Evolutionary conservation across 2,797 vertebrate species (phyloP), one percentile per base, ranked within the genome.

Genomic region (Cossypha caffra): DNA sequence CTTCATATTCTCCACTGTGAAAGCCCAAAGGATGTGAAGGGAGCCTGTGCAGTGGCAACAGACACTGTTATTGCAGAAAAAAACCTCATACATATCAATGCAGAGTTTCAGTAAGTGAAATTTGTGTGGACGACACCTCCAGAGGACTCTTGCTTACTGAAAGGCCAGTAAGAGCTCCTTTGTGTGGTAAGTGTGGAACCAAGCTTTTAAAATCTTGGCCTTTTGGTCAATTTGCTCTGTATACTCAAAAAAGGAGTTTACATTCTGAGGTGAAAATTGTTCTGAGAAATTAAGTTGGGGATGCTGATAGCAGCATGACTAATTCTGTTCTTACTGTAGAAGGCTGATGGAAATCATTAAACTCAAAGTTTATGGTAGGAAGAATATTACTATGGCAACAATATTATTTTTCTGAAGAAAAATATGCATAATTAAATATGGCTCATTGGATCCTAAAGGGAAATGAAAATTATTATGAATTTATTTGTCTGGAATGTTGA

Each of bases 391-490:
- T 92, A 94, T 96, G 79, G 88, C 85, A 95, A 96, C 94, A 93
- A 71, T 95, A 96, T 92, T 91, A 89, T 95, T 96, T 95, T 96
- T 91, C 90, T 87, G 75, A 92, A 84, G 92, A 92, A 95, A 95
- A 95, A 84, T 86, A 95, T 66, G 92, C 82, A 87, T 93, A 90
- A 96, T 96, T 91, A 94, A 95, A 93, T 84, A 88, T 68, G 88
- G 74, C 73, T 95, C 59, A 91, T 94, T 95, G 76, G 63, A 90
- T 95, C 62, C 73, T 96, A 92, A 94, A 93, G 76, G 92, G 84
- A 94, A 94, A 94, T 93, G 79, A 93, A 96, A 94, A 96, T 95
- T 92, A 87, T 69, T 95, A 90, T 71, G 88, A 91, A 95, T 95
- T 95, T 94, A 82, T 94, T 97, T 97, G 85, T 93, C 85, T 96